Percentiles rank a stretch among this genome's conserved stretches.
These are phyloP conservation scores for Sebastes cheni DNA, from an alignment of 2,797 vertebrate species.

Conservation along the genomic window DNA sequence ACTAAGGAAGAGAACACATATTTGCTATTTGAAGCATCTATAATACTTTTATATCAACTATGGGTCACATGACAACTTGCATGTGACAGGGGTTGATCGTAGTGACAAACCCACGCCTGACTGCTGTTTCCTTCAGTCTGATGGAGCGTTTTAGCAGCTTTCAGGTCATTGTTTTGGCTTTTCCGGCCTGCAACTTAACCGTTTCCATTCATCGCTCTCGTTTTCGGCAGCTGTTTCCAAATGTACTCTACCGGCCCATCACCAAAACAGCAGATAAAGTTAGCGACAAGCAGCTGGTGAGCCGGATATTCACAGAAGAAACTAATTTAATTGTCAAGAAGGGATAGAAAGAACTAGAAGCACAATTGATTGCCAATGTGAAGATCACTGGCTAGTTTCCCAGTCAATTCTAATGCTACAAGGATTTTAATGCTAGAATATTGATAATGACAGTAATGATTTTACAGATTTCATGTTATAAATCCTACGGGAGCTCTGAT, in stretches of 20 bases:
- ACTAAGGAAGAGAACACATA: too few species aligned
- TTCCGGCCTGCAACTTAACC: neutral
- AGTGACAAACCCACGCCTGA: too few species aligned
- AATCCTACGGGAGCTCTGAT: neutral
- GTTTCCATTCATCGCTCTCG: too few species aligned
- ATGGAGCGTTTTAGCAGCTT: too few species aligned
- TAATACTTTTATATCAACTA: too few species aligned
- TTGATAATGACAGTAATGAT: neutral
- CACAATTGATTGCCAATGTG: neutral
- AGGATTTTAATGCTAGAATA: neutral
- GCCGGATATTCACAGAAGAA: neutral
- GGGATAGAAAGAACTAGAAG: neutral
- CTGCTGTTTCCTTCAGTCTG: too few species aligned
- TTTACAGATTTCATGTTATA: too few species aligned
- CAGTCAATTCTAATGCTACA: neutral
- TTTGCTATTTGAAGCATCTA: too few species aligned
- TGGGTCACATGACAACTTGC: too few species aligned
- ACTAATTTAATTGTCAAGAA: neutral
- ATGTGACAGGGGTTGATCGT: accelerated
- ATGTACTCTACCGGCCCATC: neutral
- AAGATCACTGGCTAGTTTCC: neutral
- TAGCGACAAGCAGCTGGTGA: neutral
- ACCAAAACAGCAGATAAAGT: too few species aligned
- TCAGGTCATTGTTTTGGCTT: neutral
- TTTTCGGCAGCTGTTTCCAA: neutral